Conservation (phyloP, 2,797 vertebrate genomes). For the Mus spretus region DNA sequence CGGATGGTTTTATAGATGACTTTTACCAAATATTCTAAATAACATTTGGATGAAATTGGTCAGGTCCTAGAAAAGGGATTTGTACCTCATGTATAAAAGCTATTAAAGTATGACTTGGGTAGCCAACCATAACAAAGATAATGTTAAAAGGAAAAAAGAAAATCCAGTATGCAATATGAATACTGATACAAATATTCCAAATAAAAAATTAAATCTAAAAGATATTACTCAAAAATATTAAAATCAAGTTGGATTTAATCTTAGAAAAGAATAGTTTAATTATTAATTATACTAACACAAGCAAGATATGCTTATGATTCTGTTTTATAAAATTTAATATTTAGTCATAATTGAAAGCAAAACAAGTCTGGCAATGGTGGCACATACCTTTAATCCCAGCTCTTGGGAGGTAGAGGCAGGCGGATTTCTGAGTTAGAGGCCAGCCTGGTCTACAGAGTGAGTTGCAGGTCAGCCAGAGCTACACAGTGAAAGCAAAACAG, state of each 20-base stretch:
- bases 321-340: constrained; percentile 22
- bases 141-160: constrained; percentile 33
- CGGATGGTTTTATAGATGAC: constrained; percentile 37
- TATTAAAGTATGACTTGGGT: constrained; percentile 6
- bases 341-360: constrained; percentile 50
- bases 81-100: background rate
- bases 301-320: constrained; percentile 30
- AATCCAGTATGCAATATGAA: constrained; percentile 43
- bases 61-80: constrained; percentile 35
- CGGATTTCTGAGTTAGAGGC: too few relatives aligned
- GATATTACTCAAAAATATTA: constrained; percentile 63
- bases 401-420: too few relatives aligned
- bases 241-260: constrained; percentile 44
- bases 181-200: constrained; percentile 38
- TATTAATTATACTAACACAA: constrained; percentile 59
- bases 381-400: too few relatives aligned
- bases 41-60: constrained; percentile 39
- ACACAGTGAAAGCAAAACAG: background rate
- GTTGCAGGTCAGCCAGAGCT: too few relatives aligned
- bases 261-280: constrained; percentile 53
- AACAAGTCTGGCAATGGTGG: too few relatives aligned
- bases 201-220: constrained; percentile 46
- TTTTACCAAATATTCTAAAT: constrained; percentile 5
- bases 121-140: constrained; percentile 24
- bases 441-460: too few relatives aligned